Percentiles rank a stretch among this genome's conserved stretches.
phyloP scores from a whole-genome alignment of 2,797 vertebrate genomes.

The Eleutherodactylus coqui region DNA sequence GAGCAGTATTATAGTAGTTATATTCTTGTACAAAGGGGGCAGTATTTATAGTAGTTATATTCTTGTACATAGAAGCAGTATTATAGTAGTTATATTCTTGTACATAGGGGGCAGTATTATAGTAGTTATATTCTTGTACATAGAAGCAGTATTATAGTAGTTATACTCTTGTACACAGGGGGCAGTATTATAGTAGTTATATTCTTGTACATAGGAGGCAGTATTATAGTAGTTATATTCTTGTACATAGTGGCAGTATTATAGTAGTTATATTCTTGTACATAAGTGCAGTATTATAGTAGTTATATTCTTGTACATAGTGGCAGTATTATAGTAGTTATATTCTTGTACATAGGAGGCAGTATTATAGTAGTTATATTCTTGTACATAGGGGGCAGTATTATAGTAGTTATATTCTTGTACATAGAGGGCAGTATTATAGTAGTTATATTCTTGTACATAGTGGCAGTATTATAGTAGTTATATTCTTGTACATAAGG shows the following conservation, averaged over 20 bases:
- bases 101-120: not conserved
- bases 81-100: slow-evolving; percentile 1
- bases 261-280: slow-evolving; percentile 1
- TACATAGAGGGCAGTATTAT: not conserved
- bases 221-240: slow-evolving; percentile 11
- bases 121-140: slow-evolving; percentile 1
- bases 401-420: slow-evolving; percentile 14
- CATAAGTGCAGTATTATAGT: not conserved
- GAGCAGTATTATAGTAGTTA: no score
- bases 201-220: not conserved
- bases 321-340: slow-evolving; percentile 10
- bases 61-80: no score
- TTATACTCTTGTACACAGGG: not conserved
- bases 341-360: not conserved
- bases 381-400: not conserved
- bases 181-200: slow-evolving; percentile 13
- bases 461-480: slow-evolving; percentile 10
- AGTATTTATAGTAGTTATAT: no score
- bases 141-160: not conserved
- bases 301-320: slow-evolving; percentile 7
- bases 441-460: slow-evolving; percentile 5
- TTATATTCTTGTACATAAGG: not conserved
- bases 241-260: not conserved
- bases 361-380: slow-evolving; percentile 13
- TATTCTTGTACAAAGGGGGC: no score